A percentile compares a stretch with the other conserved stretches of the same genome.
Conservation (phyloP, 2,888 invertebrate species). For the Thera obeliscata region DNA sequence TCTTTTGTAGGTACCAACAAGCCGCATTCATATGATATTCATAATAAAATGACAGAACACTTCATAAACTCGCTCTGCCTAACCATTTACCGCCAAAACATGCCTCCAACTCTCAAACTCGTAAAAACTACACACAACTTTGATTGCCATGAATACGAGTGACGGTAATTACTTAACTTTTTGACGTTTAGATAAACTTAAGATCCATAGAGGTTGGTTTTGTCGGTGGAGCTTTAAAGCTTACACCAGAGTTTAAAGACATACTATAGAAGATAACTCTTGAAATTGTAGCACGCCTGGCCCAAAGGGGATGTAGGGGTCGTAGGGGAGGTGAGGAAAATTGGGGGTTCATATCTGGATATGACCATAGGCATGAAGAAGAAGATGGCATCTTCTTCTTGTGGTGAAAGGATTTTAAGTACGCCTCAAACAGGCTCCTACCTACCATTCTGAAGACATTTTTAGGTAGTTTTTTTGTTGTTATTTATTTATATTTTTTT, state of each 20-base stretch:
- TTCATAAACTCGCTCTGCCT: constrained; percentile 20
- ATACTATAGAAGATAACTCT: background rate
- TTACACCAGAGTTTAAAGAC: background rate
- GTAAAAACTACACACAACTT: constrained; percentile 35
- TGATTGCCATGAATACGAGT: constrained; percentile 34
- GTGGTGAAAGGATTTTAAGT: too few relatives aligned
- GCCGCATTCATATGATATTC: constrained; percentile 7
- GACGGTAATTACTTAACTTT: constrained; percentile 34
- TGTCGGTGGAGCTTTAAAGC: background rate
- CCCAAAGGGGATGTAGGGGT: background rate
- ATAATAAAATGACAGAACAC: constrained; percentile 24
- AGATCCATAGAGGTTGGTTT: constrained; percentile 21
- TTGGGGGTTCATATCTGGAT: too few relatives aligned
- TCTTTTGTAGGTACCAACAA: background rate
- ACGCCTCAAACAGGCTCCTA: too few relatives aligned
- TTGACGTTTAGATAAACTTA: constrained; percentile 33
- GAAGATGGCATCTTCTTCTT: too few relatives aligned
- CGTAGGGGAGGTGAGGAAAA: too few relatives aligned
- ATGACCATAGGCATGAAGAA: too few relatives aligned
- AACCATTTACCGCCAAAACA: constrained; percentile 19
- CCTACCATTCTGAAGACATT: too few relatives aligned
- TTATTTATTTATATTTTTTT: too few relatives aligned
- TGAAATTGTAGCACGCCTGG: background rate
- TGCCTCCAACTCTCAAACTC: constrained; percentile 22
- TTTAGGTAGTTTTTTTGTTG: too few relatives aligned